Evolutionary conservation across 2,888 invertebrate genomes (phyloP), one percentile per base, ranked within the genome.

Genomic region (Volucella zonaria): DNA sequence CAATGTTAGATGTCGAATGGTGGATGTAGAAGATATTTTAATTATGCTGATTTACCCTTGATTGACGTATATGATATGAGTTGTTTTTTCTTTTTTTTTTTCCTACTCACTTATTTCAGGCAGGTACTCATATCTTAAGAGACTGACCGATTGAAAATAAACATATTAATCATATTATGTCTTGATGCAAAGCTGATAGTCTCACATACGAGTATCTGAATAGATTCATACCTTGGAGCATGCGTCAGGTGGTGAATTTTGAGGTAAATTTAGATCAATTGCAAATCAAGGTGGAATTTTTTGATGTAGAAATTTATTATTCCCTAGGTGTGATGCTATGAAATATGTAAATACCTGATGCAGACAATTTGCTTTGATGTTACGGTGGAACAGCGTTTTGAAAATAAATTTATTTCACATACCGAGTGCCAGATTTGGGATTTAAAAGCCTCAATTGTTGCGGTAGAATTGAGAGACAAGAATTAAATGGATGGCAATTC

Each of bases 161-260:
- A 70, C 54, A 38, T 40, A 71, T 82, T 79, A 79, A 68, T 82
- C 82, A 79, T 78, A 62, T 59, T 78, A 62, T 59, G 54, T 75
- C 75, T 49, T 54, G 43, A 70, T 80, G 47, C 56, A 67, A 15
- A 38, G 38, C 56, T 10, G 38, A 18, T 71, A 14, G 11, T 15
- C 18, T 40, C 40, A 59, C 40, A 15, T 51, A 71, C 42, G 54
- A 54, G 58, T 75, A 75, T 49, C 8, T 1, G 31, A 31, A 59
- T 66, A 40, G 18, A 15, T 47, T 23, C 10, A 23, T 9, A 45
- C 54, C 31, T 40, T 15, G 15, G 10, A 12, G 31, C 3, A 31
- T 59, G 49, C 58, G 43, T 18, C 56, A 49, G 47, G 40, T 49
- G 56, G 64, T 47, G 23, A 75, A 8, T 66, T 31, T 42, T 23